Evolutionary conservation across 2,888 invertebrate genomes (phyloP).

Genomic region (Morpho helenor): DNA sequence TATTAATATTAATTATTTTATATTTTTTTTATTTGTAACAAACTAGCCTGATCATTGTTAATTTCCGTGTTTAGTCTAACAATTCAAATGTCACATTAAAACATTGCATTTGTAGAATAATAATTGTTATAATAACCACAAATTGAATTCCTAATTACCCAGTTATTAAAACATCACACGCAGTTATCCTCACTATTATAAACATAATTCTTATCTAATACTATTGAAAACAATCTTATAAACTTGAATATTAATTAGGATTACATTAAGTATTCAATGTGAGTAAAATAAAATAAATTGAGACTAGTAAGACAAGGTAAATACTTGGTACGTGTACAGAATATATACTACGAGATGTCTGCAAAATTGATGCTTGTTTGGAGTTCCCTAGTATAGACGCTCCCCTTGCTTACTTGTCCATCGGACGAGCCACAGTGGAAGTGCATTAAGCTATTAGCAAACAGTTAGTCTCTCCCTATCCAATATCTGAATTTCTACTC

Average conservation of each 20-base stretch:
- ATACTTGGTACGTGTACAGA: slow-evolving; percentile 10
- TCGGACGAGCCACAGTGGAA: slow-evolving; percentile 50
- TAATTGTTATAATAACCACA: too few species aligned
- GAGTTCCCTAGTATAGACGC: slow-evolving; percentile 28
- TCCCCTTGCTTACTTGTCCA: slow-evolving; percentile 41
- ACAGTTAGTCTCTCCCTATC: slow-evolving; percentile 48
- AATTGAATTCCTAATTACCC: too few species aligned
- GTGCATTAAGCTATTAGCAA: slow-evolving; percentile 70
- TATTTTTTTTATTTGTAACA: too few species aligned
- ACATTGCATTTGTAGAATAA: too few species aligned
- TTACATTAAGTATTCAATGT: slow-evolving; percentile 2
- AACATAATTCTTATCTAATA: slow-evolving; percentile 7
- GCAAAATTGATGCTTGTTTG: slow-evolving; percentile 22
- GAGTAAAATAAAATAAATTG: slow-evolving; percentile 11
- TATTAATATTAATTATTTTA: too few species aligned
- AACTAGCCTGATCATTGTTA: too few species aligned
- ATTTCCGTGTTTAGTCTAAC: too few species aligned
- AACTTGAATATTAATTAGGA: slow-evolving; percentile 12
- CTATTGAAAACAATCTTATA: background rate
- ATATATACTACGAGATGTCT: slow-evolving; percentile 12
- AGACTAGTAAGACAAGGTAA: slow-evolving; percentile 6
- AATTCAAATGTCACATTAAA: too few species aligned
- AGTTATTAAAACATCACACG: too few species aligned
- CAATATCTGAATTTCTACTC: slow-evolving; percentile 26
- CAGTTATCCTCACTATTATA: background rate